Percentiles rank a stretch among this genome's conserved stretches.
These are phyloP conservation scores for Salvelinus namaycush DNA, from an alignment of 2,113 vertebrate genomes.

Conservation along the genomic window DNA sequence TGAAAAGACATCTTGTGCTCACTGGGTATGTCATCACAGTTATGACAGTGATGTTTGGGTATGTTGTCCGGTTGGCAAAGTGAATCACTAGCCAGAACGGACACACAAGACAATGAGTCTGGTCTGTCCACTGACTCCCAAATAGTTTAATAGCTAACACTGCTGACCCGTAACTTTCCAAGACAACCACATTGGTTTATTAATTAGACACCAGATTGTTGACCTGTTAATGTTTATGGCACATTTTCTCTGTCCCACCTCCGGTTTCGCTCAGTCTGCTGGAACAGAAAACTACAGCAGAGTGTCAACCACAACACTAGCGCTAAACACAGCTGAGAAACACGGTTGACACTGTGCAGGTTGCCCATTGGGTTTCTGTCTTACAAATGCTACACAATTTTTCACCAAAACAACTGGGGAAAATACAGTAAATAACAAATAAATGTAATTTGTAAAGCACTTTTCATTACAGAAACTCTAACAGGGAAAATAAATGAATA, in stretches of 20 bases:
- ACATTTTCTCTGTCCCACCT: neutral
- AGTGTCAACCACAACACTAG: neutral
- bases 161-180: neutral
- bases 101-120: neutral
- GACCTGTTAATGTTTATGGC: constrained; percentile 1
- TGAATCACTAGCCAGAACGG: constrained; percentile 1
- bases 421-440: too few relatives aligned
- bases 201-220: neutral
- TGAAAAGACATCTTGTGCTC: too few relatives aligned
- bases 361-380: too few relatives aligned
- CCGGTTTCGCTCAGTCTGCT: neutral
- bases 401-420: too few relatives aligned
- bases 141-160: constrained; percentile 8
- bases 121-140: neutral
- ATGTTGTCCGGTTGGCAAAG: neutral
- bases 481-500: neutral
- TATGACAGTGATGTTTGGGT: neutral
- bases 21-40: too few relatives aligned
- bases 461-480: too few relatives aligned
- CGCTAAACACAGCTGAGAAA: too few relatives aligned
- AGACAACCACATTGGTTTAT: neutral
- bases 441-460: too few relatives aligned
- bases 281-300: neutral
- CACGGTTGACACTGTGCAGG: too few relatives aligned
- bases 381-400: too few relatives aligned